Evolutionary conservation across 1,140 invertebrate genomes (phyloP), one percentile per base, ranked within the genome.

Genomic region (Pseudomyrmex concolor): DNA sequence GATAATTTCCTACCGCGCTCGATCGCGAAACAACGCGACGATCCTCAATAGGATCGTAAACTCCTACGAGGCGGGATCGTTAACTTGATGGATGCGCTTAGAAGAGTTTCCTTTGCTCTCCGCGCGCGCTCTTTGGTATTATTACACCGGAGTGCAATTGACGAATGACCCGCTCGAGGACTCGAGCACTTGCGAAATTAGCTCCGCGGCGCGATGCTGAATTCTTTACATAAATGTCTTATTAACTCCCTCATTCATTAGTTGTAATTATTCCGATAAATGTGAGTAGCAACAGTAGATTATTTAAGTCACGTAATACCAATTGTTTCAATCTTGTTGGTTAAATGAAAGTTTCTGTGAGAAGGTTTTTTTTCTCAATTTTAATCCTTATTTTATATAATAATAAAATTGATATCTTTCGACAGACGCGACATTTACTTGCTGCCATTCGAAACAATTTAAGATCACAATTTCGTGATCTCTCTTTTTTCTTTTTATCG

Each of bases 1-100:
- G 51, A 66, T 51, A 51, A 81, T 63, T 57, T 57, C 19, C 62
- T 59, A 62, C 17, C 15, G 60, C 55, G 34, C 45, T 60, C 50
- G 62, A 25, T 73, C 54, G 60, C 59, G 55, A 60, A 84, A 78
- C 73, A 62, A 64, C 43, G 45, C 45, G 63, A 19, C 43, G 34
- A 34, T 34, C 34, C 22, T 25, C 60, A 45, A 48, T 59, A 19
- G n/a, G 54, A 78, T 80, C 76, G 66, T 80, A 80, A 80, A 17
- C 54, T 70, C 45, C 43, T 70, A 70, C 76, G 45, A 70, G 43
- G 55, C 66, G 15, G 12, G 66, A 80, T 68, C 64, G 54, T 78
- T 78, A 78, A 54, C 54, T 57, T 80, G 76, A 80, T 80, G 54
- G 45, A 80, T 55, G 76, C 43, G 54, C 50, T 80, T 80, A 71